Base-by-base conservation (phyloP, 1,140 invertebrate genomes). In the Zaprionus ghesquierei region DNA sequence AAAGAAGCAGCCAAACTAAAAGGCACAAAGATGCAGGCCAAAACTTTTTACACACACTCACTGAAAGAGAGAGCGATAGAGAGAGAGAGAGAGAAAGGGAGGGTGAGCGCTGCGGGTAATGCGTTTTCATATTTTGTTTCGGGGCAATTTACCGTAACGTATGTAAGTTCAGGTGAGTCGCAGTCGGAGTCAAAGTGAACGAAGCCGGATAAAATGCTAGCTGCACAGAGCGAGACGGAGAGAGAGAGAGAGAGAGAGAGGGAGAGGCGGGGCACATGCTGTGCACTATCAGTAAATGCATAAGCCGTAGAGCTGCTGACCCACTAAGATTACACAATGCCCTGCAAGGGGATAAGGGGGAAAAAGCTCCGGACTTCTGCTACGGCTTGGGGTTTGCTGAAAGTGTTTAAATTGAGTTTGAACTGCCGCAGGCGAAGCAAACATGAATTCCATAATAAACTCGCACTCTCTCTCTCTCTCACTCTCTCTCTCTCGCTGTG, bases 41-140 rank as follows among this genome's bases (percentile, higher is more conserved):
- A 75, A 82, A 82, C 79, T 82, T 82, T 71, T 35, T 15, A 49
- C 41, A 41, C 35, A 38, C 33, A 51, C 58, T 38, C 33, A 31
- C 22, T 18, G 15, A 33, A 2, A 35, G 9, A 25, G 13, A 38
- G 25, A 23, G 4, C 13, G 13, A 61, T 9, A 13, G 18, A 18
- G 20, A 13, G 44, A 15, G 29, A 10, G 41, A 23, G 13, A 1
- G 12, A 50, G 12, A 8, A 23, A 22, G 18, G 13, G 20, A 0
- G 27, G 5, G 15, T 0, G 22, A 6, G 41, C 9, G 53, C 10
- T 5, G 20, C 58, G n/a, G 53, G 53, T 74, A 70, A 75, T 75
- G 66, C 59, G 72, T 70, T 75, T 75, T 63, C 51, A 75, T 69
- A 75, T 75, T 69, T 75, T 69, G 65, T 64, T 63, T 58, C 53